Percentiles rank a stretch among this genome's conserved stretches.
These are phyloP conservation scores for Geothlypis trichas DNA, from an alignment of 2,113 vertebrate genomes.

Conservation along the genomic window DNA sequence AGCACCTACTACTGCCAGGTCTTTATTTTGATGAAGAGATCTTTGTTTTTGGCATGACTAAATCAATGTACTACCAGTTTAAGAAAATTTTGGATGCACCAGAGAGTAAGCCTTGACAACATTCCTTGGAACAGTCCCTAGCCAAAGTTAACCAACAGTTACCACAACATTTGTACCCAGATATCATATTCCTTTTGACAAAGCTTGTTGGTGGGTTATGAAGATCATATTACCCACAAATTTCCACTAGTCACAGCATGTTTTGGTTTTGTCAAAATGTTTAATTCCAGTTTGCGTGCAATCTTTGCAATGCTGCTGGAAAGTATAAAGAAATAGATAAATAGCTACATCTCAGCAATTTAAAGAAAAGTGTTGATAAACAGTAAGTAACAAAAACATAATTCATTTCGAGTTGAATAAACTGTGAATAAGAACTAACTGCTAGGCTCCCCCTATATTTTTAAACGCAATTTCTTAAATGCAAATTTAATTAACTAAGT, in stretches of 20 bases:
- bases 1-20: background rate
- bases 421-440: background rate
- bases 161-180: background rate
- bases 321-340: background rate
- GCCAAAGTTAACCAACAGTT: background rate
- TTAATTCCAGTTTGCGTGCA: background rate
- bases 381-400: background rate
- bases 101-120: background rate
- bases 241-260: background rate
- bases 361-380: background rate
- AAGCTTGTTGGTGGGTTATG: background rate
- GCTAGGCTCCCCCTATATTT: background rate
- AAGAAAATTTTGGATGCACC: background rate
- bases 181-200: background rate
- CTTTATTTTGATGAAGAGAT: background rate
- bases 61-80: background rate
- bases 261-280: background rate
- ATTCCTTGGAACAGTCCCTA: background rate
- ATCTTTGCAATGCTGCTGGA: background rate
- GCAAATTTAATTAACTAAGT: background rate
- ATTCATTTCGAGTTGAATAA: background rate
- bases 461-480: background rate
- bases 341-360: background rate
- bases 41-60: background rate
- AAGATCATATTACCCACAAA: background rate